phyloP scores from a whole-genome alignment of 2,888 invertebrate species.

The Mythimna albipuncta region DNA sequence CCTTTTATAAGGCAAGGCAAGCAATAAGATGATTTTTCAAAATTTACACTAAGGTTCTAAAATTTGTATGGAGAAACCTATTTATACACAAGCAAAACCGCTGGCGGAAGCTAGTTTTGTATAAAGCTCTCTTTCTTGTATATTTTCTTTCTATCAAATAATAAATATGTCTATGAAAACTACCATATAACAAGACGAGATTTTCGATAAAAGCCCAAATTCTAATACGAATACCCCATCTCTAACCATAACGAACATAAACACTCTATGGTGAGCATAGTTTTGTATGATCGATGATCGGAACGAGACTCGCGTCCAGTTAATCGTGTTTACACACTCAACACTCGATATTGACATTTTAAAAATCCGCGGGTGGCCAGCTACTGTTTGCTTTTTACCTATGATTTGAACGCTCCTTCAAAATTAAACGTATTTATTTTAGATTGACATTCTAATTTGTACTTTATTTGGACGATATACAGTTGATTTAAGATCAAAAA shows the following conservation, averaged over 20 bases:
- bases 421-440: conserved; percentile 66
- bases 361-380: conserved; percentile 85
- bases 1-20: too few species aligned
- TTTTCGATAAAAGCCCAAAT: conserved; percentile 6
- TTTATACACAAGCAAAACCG: too few species aligned
- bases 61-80: too few species aligned
- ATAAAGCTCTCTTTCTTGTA: too few species aligned
- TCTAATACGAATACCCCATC: conserved; percentile 53
- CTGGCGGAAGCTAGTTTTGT: too few species aligned
- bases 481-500: conserved; percentile 41
- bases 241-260: conserved; percentile 72
- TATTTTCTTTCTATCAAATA: too few species aligned
- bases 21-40: too few species aligned
- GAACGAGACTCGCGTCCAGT: conserved; percentile 75
- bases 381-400: conserved; percentile 87
- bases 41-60: too few species aligned
- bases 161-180: background rate
- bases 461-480: conserved; percentile 26
- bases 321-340: conserved; percentile 87
- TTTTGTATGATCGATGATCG: conserved; percentile 83
- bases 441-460: conserved; percentile 3
- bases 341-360: conserved; percentile 82
- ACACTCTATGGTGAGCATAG: conserved; percentile 75
- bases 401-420: conserved; percentile 77
- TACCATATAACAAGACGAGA: background rate